These are phyloP conservation scores for Camarhynchus parvulus DNA, from an alignment of 2,113 vertebrate species.

Conservation along the genomic window DNA sequence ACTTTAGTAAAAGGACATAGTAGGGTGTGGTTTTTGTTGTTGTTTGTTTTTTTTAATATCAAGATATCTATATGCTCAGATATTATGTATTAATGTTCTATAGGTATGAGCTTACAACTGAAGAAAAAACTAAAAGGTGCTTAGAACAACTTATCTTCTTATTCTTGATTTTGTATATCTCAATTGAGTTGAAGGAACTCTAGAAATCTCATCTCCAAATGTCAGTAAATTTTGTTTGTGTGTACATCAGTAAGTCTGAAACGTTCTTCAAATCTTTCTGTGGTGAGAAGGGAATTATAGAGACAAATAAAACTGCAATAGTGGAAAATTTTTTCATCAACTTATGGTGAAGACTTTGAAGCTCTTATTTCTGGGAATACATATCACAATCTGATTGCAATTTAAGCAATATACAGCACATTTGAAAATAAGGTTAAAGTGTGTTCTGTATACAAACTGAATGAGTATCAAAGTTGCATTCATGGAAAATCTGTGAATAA, in stretches of 20 bases:
- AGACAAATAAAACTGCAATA: not conserved
- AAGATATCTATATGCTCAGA: not conserved
- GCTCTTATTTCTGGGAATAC: not conserved
- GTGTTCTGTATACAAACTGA: not conserved
- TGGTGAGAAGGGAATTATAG: not conserved
- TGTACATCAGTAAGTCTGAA: not conserved
- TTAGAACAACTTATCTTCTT: not conserved
- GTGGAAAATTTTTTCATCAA: not conserved
- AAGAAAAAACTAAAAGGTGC: not conserved
- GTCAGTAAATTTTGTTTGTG: not conserved
- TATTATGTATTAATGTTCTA: not conserved
- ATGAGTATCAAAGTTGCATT: not conserved
- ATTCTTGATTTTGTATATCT: not conserved
- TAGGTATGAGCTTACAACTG: not conserved
- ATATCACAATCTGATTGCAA: not conserved
- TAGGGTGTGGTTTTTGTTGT: rapidly evolving
- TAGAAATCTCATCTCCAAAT: not conserved
- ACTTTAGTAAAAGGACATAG: not conserved
- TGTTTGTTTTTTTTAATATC: not conserved
- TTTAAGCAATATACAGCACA: not conserved
- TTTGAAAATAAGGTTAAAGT: not conserved
- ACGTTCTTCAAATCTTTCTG: not conserved
- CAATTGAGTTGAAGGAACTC: not conserved
- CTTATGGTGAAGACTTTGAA: not conserved
- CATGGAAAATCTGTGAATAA: not conserved